Conservation (phyloP, 2,797 vertebrate genomes). For the Alcedo atthis region DNA sequence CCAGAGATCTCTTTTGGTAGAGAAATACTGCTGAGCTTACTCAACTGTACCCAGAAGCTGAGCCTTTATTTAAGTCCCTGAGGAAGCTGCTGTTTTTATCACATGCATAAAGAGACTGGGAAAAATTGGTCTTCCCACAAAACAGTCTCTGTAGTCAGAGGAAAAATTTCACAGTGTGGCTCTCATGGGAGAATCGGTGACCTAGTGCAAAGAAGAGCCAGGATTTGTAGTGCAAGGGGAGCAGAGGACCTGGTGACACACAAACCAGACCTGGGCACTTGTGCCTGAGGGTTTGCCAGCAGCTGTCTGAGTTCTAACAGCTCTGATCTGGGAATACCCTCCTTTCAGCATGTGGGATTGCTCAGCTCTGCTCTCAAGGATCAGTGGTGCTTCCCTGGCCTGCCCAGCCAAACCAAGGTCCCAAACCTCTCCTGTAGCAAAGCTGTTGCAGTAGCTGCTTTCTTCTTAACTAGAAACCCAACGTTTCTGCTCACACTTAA, state of each 20-base stretch:
- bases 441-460: not conserved
- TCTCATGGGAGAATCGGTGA: not conserved
- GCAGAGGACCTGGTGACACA: not conserved
- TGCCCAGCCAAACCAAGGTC: not conserved
- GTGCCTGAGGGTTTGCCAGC: not conserved
- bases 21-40: not conserved
- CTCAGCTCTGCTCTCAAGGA: not conserved
- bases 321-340: not conserved
- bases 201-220: not conserved
- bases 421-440: not conserved
- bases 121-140: not conserved
- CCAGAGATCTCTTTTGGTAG: not conserved
- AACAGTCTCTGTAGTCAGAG: not conserved
- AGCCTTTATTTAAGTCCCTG: not conserved
- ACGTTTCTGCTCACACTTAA: not conserved
- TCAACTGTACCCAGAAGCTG: not conserved
- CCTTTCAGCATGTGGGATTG: not conserved
- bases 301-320: not conserved
- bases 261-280: not conserved
- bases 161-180: fast-evolving
- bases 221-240: not conserved
- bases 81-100: not conserved
- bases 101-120: not conserved
- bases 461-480: not conserved
- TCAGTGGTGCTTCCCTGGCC: not conserved